These are phyloP conservation scores for Scotopteryx bipunctaria DNA, from an alignment of 2,888 invertebrate genomes.

Conservation along the genomic window DNA sequence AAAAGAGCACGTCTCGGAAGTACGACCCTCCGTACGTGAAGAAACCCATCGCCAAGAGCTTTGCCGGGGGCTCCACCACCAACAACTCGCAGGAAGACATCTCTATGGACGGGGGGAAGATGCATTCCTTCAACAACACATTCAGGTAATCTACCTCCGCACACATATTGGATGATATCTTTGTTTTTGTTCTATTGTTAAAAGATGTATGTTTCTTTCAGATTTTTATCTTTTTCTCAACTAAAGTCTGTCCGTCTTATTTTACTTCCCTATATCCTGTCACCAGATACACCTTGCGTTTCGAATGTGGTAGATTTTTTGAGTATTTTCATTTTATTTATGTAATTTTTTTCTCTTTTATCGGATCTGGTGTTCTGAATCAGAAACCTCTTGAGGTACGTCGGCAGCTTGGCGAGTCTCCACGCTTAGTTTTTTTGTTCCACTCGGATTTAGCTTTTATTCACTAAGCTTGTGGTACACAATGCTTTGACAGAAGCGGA, in stretches of 20 bases:
- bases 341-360: constrained; percentile 66
- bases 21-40: constrained; percentile 94
- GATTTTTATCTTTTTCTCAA: constrained; percentile 25
- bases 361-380: constrained; percentile 74
- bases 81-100: constrained; percentile 92
- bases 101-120: constrained; percentile 91
- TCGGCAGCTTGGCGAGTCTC: constrained; percentile 70
- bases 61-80: constrained; percentile 85
- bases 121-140: constrained; percentile 90
- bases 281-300: constrained; percentile 15
- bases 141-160: constrained; percentile 85
- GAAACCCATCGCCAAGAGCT: constrained; percentile 91
- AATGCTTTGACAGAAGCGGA: constrained; percentile 51
- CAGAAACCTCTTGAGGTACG: constrained; percentile 82
- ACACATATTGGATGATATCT: neutral
- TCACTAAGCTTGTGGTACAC: constrained; percentile 59
- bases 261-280: constrained; percentile 23
- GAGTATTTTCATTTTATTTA: constrained; percentile 21
- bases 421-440: constrained; percentile 62
- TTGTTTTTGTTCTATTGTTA: constrained; percentile 14
- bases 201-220: constrained; percentile 21
- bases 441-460: constrained; percentile 68
- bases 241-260: constrained; percentile 24
- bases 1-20: constrained; percentile 94
- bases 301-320: neutral